These are phyloP conservation scores for Amblyornis subalaris DNA, from an alignment of 2,113 vertebrate species.

Conservation along the genomic window DNA sequence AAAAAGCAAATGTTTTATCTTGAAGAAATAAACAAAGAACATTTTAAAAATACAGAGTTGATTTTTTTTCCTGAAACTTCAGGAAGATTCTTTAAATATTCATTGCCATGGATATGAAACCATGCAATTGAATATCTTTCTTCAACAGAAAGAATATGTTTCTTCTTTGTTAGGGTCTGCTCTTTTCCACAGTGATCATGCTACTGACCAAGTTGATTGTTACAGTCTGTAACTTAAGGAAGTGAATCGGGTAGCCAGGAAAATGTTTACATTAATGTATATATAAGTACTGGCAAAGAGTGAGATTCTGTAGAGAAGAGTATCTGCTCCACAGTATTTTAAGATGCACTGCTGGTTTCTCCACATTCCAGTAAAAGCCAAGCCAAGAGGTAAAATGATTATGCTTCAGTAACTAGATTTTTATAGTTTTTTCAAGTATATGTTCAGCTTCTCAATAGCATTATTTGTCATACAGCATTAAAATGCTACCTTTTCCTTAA, in stretches of 20 bases:
- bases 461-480: not conserved
- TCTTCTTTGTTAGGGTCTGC: not conserved
- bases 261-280: not conserved
- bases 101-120: not conserved
- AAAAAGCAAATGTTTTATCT: not conserved
- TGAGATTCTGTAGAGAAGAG: not conserved
- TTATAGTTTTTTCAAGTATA: not conserved
- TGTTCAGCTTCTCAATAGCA: not conserved
- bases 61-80: not conserved
- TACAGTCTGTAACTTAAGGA: not conserved
- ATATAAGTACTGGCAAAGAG: not conserved
- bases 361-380: not conserved
- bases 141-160: not conserved
- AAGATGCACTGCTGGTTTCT: not conserved
- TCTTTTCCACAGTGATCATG: not conserved
- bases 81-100: not conserved
- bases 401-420: not conserved
- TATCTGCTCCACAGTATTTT: not conserved
- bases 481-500: constrained; percentile 14
- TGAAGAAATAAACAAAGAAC: not conserved
- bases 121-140: not conserved
- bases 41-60: not conserved
- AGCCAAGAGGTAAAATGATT: not conserved
- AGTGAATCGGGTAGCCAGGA: not conserved
- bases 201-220: not conserved